These are phyloP conservation scores for Limanda limanda DNA, from an alignment of 2,113 vertebrate genomes.

Conservation along the genomic window DNA sequence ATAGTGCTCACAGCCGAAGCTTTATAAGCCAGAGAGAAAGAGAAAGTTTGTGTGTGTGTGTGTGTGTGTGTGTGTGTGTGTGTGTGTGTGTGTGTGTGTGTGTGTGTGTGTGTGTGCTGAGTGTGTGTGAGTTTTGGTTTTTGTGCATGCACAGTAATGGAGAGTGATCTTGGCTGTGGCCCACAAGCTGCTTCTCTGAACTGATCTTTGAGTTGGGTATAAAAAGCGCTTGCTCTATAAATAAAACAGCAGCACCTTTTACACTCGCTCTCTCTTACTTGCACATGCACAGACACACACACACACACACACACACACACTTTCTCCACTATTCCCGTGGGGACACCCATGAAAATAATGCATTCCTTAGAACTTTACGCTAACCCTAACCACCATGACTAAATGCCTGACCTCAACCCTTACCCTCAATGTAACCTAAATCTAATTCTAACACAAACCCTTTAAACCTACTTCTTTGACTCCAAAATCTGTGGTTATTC, in stretches of 20 bases:
- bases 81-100: neutral
- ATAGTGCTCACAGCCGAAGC: conserved; percentile 19
- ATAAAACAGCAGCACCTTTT: conserved; percentile 80
- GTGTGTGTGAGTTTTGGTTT: conserved; percentile 34
- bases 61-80: neutral
- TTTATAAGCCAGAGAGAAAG: neutral
- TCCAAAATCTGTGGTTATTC: too few species aligned
- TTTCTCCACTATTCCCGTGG: neutral
- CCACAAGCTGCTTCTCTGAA: conserved; percentile 77
- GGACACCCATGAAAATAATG: neutral
- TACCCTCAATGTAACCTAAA: neutral
- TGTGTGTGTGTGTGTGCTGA: neutral
- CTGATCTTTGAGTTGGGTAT: conserved; percentile 80
- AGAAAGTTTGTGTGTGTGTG: neutral
- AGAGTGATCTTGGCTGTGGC: conserved; percentile 76
- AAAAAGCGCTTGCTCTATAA: conserved; percentile 80
- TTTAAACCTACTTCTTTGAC: too few species aligned
- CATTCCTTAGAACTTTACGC: neutral
- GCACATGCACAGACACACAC: conserved; percentile 13
- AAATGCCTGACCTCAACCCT: conserved; percentile 3
- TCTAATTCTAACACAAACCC: neutral
- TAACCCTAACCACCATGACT: neutral
- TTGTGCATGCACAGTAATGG: conserved; percentile 67
- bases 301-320: conserved; percentile 21
- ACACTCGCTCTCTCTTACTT: conserved; percentile 35